Base-by-base conservation (phyloP, 2,797 vertebrate species). In the Gallinago nigripennis region DNA sequence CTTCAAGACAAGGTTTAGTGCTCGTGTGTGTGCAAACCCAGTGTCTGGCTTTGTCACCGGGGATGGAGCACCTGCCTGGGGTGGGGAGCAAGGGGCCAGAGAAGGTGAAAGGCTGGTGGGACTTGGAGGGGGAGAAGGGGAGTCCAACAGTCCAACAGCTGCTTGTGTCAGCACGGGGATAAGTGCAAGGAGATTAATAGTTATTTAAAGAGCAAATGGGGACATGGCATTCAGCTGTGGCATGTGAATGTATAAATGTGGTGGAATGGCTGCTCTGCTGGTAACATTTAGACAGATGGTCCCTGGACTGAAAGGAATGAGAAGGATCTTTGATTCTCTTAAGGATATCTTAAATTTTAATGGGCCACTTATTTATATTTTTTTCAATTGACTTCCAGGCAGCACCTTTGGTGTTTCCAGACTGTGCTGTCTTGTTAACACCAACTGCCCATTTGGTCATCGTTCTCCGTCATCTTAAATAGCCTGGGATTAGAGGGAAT, bases 121-220 rank as follows among this genome's bases (percentile, higher is more conserved):
- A 93, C 66, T 71, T 5, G 4, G 25, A 78, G 91, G 57, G 33
- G 37, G 80, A 64, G 41, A 54, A 88, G 46, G 82, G 9, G 54
- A 72, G 94, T 85, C 88, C 25, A 31, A 97, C 99, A 70, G 94
- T 85, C 88, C 25, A 30, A 97, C 99, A 99, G 98, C 99, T 99
- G 99, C 98, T 98, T 98, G 96, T 97, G 98, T 98, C 98, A 97
- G 96, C 98, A 80, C 96, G 91, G 95, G 98, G 98, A 98, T 98
- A 98, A 98, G 97, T 98, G 98, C 86, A 89, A 97, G 97, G 98
- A 99, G 99, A 99, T 99, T 98, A 98, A 99, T 99, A 98, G 98
- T 97, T 91, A 98, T 98, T 98, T 98, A 97, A 98, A 98, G 98
- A 98, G 98, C 96, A 97, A 96, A 97, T 96, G 97, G 98, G 98